Evolutionary conservation across 2,888 invertebrate species (phyloP).

Genomic region (Diadegma fenestrale): DNA sequence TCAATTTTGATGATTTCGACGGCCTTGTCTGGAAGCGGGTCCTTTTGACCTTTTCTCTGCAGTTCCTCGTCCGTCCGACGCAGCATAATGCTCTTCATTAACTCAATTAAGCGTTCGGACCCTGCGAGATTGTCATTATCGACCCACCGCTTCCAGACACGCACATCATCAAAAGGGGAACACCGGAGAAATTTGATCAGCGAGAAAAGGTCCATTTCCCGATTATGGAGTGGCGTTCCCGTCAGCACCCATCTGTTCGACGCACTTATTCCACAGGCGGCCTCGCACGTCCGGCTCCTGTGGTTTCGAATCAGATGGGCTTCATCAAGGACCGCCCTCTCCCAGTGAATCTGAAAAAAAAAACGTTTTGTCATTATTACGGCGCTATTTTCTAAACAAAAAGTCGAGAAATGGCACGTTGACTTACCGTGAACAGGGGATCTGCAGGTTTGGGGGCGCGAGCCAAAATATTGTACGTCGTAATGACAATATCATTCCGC

Average conservation of each 20-base stretch:
- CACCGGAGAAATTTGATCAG: slow-evolving; percentile 93
- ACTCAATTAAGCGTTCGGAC: slow-evolving; percentile 92
- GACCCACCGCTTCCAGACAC: slow-evolving; percentile 97
- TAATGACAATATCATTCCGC: slow-evolving; percentile 92
- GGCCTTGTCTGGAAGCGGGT: slow-evolving; percentile 88
- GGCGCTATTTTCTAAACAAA: not conserved
- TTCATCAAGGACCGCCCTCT: slow-evolving; percentile 96
- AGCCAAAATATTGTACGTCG: slow-evolving; percentile 93
- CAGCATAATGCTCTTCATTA: slow-evolving; percentile 94
- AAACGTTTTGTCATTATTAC: not conserved
- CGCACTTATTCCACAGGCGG: slow-evolving; percentile 89
- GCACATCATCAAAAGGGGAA: slow-evolving; percentile 95
- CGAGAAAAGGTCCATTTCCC: slow-evolving; percentile 93
- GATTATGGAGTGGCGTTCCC: slow-evolving; percentile 98
- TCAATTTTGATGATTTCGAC: slow-evolving; percentile 87
- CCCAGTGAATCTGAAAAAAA: slow-evolving; percentile 91
- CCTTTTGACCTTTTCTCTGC: slow-evolving; percentile 88
- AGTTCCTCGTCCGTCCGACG: slow-evolving; percentile 95
- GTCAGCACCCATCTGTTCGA: slow-evolving; percentile 93
- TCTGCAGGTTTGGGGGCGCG: slow-evolving; percentile 86
- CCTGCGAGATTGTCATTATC: slow-evolving; percentile 93
- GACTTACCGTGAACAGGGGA: slow-evolving; percentile 80
- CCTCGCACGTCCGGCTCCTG: slow-evolving; percentile 90
- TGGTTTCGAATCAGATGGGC: slow-evolving; percentile 96
- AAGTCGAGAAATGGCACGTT: not conserved